phyloP scores from a whole-genome alignment of 1,140 invertebrate species.

The Drosophila nigrodunni region DNA sequence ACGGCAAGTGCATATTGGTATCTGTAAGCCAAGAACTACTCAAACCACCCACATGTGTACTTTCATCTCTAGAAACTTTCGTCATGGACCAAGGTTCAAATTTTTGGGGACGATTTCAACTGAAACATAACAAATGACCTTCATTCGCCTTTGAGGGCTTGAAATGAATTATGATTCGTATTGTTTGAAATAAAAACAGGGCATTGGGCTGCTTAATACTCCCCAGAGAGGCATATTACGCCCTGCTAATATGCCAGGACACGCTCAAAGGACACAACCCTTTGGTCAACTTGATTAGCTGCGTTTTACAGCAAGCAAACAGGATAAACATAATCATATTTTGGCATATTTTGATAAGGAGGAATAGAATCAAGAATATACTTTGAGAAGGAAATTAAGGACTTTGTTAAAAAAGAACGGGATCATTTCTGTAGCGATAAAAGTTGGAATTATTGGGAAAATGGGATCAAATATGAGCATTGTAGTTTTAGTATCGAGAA shows the following conservation, averaged over 20 bases:
- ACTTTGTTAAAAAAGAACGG: no score
- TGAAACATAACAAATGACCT: conserved; percentile 74
- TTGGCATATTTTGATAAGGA: conserved; percentile 21
- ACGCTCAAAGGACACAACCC: conserved; percentile 55
- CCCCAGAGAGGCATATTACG: conserved; percentile 40
- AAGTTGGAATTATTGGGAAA: no score
- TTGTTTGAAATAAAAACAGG: conserved; percentile 5
- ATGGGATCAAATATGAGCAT: no score
- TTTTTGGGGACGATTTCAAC: conserved; percentile 18
- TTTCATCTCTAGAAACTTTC: conserved; percentile 61
- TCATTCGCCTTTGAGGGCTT: conserved; percentile 39
- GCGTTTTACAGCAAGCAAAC: conserved; percentile 1
- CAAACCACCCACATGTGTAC: conserved; percentile 46
- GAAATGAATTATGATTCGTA: conserved; percentile 62
- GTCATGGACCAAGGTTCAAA: conserved; percentile 54
- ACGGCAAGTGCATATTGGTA: conserved; percentile 45
- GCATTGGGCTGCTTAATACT: neutral
- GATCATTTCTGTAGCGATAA: no score
- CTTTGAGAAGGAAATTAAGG: no score
- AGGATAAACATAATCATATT: conserved; percentile 36
- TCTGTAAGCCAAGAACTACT: conserved; percentile 6
- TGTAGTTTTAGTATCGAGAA: no score
- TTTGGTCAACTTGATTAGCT: conserved; percentile 52
- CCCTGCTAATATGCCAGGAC: conserved; percentile 62
- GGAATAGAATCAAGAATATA: no score